Evolutionary conservation across 2,888 invertebrate genomes (phyloP), one percentile per base, ranked within the genome.

Genomic region (Hirtodrosophila confusa): DNA sequence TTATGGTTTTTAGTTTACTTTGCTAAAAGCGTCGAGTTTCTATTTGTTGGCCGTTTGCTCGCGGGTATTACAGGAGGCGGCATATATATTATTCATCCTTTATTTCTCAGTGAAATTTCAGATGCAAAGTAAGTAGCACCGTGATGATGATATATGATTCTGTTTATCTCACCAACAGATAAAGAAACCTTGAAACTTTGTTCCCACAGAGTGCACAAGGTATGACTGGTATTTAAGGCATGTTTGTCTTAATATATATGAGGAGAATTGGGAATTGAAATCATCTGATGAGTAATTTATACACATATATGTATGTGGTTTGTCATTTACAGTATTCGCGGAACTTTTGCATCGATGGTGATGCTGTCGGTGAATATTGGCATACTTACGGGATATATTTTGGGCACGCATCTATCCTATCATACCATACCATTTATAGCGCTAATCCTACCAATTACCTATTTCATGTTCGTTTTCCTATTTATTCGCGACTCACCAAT

Each of bases 401-500:
- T 89, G 39, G 80, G 89, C 40, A 78, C 89, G 0, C 78, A 89
- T 57, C 36, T 91, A 7, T 44, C 77, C 1, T 90, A 89, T 45
- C 54, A 78, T 23, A 37, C 86, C 1, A 80, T 89, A 24, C 90
- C 91, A 1, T 84, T 80, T 33, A 31, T 87, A 0, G 74, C 86
- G 2, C 35, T 91, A 0, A 11, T 74, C 0, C 33, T 89, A 3
- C 89, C 91, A 1, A 4, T 89, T 0, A 33, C 77, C 4, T 91
- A 88, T 45, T 69, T 89, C 0, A 9, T 85, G 8, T 56, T 72
- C 3, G 74, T 76, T 2, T 27, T 84, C 1, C 51, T 65, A 3
- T 78, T 80, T 37, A 83, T 90, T 3, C 89, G 86, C 0, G 90
- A 91, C 35, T 90, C 91, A 1, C 90, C 91, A 0, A 86, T 88